Evolutionary conservation across 1,140 invertebrate genomes (phyloP).

Genomic region (Drosophila pandora): DNA sequence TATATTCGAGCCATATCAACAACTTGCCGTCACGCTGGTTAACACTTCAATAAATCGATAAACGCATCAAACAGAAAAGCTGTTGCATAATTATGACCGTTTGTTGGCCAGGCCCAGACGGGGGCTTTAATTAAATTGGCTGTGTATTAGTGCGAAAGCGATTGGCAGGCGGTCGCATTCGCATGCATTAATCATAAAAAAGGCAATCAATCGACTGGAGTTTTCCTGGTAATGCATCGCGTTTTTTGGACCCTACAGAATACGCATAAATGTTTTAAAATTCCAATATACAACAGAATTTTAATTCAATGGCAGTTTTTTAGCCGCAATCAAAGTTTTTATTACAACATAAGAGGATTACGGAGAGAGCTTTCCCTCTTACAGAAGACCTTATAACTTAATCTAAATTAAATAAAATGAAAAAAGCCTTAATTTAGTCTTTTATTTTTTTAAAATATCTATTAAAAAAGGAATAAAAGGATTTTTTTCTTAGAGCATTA

Average conservation of each 20-base stretch:
- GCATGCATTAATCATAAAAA: constrained; percentile 70
- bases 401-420: not conserved
- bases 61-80: constrained; percentile 77
- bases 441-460: too few species aligned
- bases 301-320: constrained; percentile 15
- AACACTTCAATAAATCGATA: constrained; percentile 81
- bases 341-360: constrained; percentile 10
- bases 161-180: constrained; percentile 12
- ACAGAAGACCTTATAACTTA: too few species aligned
- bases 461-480: not conserved
- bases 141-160: constrained; percentile 57
- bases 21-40: constrained; percentile 73
- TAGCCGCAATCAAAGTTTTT: not conserved
- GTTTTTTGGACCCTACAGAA: not conserved
- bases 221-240: constrained; percentile 13
- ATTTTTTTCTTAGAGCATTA: constrained; percentile 23
- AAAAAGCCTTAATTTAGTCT: not conserved
- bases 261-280: not conserved
- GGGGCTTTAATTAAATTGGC: constrained; percentile 72
- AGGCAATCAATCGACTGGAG: constrained; percentile 70
- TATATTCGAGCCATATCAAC: constrained; percentile 59
- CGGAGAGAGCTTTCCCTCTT: too few species aligned
- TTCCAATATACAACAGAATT: not conserved
- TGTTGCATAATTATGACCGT: constrained; percentile 74
- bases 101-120: constrained; percentile 36